phyloP scores from a whole-genome alignment of 1,140 invertebrate genomes.

The Sweltsa coloradensis region DNA sequence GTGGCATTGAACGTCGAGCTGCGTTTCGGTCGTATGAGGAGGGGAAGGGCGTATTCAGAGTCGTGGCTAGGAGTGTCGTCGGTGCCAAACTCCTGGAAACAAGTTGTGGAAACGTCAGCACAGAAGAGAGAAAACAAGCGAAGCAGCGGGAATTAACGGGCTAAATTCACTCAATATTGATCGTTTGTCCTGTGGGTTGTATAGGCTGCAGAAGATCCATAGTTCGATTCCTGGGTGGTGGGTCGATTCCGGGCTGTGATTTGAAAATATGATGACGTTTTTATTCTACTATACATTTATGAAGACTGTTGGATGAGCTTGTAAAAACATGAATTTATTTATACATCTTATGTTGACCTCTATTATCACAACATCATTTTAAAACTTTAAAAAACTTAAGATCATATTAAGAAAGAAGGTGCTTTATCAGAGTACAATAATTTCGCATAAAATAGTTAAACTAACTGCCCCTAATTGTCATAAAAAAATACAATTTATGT shows the following conservation, averaged over 20 bases:
- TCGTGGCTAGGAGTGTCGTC: conserved; percentile 6
- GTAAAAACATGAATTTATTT: too few relatives aligned
- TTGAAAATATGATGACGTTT: background rate
- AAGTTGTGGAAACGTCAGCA: background rate
- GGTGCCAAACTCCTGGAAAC: conserved; percentile 4
- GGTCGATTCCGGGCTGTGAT: background rate
- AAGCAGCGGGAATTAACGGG: background rate
- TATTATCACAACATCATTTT: too few relatives aligned
- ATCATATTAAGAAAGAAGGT: too few relatives aligned
- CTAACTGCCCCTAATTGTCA: too few relatives aligned
- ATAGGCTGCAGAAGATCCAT: background rate
- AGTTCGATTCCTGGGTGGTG: background rate
- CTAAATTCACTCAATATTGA: too few relatives aligned
- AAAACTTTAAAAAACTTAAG: too few relatives aligned
- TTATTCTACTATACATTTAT: background rate
- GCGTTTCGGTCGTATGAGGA: conserved; percentile 1
- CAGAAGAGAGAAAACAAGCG: background rate
- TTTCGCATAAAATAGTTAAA: too few relatives aligned
- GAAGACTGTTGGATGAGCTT: too few relatives aligned
- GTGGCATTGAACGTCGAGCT: conserved; percentile 2
- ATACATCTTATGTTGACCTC: too few relatives aligned
- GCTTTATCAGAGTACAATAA: too few relatives aligned
- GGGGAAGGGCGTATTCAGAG: conserved; percentile 3
- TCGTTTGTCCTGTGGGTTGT: background rate
- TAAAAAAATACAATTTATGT: background rate